Evolutionary conservation across 2,113 vertebrate species (phyloP).

Genomic region (Tachysurus vachellii): DNA sequence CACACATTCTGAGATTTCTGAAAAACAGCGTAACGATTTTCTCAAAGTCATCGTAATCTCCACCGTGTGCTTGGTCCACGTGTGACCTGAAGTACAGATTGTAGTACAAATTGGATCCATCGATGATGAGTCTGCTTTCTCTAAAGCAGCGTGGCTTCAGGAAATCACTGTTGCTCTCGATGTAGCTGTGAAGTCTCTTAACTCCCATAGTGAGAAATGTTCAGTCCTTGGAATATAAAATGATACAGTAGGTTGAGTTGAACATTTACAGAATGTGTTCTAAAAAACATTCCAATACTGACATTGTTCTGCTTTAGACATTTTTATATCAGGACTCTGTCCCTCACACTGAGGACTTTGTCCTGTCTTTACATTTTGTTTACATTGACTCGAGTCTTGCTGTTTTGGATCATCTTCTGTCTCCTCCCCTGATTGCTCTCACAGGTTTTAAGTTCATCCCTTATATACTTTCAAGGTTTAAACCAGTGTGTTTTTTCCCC

Average conservation of each 20-base stretch:
- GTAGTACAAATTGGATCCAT: slow-evolving; percentile 77
- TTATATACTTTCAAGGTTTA: too few relatives aligned
- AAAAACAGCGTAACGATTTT: slow-evolving; percentile 70
- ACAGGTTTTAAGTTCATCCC: too few relatives aligned
- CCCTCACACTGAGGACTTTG: too few relatives aligned
- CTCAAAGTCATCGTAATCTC: slow-evolving; percentile 80
- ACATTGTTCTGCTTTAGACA: neutral
- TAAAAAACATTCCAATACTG: neutral
- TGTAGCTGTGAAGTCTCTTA: neutral
- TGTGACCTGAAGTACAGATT: slow-evolving; percentile 70
- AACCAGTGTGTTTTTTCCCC: too few relatives aligned
- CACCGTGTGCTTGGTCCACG: slow-evolving; percentile 77
- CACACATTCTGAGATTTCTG: slow-evolving; percentile 70
- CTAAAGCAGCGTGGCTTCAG: slow-evolving; percentile 66
- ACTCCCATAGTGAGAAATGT: slow-evolving; percentile 1
- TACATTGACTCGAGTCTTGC: too few relatives aligned
- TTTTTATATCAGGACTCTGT: neutral
- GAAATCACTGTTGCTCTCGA: slow-evolving; percentile 52
- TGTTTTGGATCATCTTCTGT: too few relatives aligned
- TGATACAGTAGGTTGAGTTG: neutral
- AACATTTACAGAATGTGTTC: neutral
- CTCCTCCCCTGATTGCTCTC: too few relatives aligned
- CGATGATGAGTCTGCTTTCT: slow-evolving; percentile 76
- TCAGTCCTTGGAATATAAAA: neutral
- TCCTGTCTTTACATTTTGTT: too few relatives aligned